Percentiles rank a stretch among this genome's conserved stretches.
Evolutionary conservation across 2,888 invertebrate genomes (phyloP).

Genomic region (Spatulosminthurus flaviceps): DNA sequence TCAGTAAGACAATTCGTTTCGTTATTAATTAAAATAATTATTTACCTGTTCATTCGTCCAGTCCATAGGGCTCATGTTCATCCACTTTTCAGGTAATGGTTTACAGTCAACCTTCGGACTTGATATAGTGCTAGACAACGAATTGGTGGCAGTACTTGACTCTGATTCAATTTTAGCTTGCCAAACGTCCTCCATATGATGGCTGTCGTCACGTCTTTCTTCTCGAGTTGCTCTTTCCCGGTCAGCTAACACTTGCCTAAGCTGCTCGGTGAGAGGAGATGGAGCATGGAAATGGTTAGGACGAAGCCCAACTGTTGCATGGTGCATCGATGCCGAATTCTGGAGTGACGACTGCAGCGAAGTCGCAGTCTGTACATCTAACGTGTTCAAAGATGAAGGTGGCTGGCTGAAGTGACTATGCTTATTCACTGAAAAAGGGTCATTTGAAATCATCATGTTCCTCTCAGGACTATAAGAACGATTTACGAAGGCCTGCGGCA

Average conservation of each 20-base stretch:
- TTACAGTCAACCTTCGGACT: constrained; percentile 52
- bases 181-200: constrained; percentile 44
- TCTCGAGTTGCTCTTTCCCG: constrained; percentile 73
- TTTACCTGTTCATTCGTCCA: constrained; percentile 61
- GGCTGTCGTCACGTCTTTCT: constrained; percentile 24
- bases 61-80: constrained; percentile 53
- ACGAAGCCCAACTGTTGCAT: constrained; percentile 39
- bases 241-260: constrained; percentile 86
- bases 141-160: constrained; percentile 46
- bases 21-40: neutral
- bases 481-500: constrained; percentile 35
- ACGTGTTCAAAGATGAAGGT: constrained; percentile 25
- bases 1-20: neutral
- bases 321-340: constrained; percentile 25
- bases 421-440: constrained; percentile 42
- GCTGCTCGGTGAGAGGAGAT: constrained; percentile 83
- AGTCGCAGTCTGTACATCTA: constrained; percentile 19
- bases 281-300: constrained; percentile 68
- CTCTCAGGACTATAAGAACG: constrained; percentile 47
- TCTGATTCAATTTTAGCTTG: constrained; percentile 47
- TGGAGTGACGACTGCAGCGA: neutral
- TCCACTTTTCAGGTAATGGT: constrained; percentile 53
- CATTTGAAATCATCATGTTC: constrained; percentile 29
- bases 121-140: constrained; percentile 50
- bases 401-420: constrained; percentile 49